Evolutionary conservation across 1,140 invertebrate species (phyloP).

Genomic region (Papilio polyxenes): DNA sequence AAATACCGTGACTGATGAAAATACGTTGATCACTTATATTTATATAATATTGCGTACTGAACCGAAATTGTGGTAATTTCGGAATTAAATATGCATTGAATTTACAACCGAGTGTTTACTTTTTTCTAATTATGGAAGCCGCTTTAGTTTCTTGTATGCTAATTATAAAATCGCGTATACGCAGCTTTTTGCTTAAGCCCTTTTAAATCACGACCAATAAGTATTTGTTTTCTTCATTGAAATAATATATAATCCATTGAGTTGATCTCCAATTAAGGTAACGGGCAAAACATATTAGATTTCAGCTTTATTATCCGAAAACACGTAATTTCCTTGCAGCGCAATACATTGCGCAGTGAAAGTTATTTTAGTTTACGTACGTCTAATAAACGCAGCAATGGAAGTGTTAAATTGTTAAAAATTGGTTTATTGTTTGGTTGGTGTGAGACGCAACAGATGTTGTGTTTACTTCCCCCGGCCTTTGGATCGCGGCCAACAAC

Average conservation of each 20-base stretch:
- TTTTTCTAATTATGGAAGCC: too few species aligned
- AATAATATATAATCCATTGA: background rate
- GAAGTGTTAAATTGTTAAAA: constrained; percentile 16
- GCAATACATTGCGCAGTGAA: background rate
- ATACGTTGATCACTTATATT: too few species aligned
- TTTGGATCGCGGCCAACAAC: constrained; percentile 56
- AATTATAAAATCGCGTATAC: too few species aligned
- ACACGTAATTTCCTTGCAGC: background rate
- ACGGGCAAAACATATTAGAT: background rate
- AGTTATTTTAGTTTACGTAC: constrained; percentile 14
- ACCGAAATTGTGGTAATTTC: too few species aligned
- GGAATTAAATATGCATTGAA: too few species aligned
- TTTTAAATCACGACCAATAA: background rate
- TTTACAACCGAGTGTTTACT: too few species aligned
- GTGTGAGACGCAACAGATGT: constrained; percentile 49
- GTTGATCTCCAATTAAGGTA: background rate
- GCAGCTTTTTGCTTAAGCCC: too few species aligned
- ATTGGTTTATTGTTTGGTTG: constrained; percentile 42
- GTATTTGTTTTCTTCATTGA: background rate
- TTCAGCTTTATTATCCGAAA: background rate
- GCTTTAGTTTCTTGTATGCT: too few species aligned
- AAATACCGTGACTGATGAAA: too few species aligned
- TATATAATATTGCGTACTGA: too few species aligned
- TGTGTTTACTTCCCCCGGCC: constrained; percentile 46
- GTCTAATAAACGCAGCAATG: constrained; percentile 23